Conservation (phyloP, 2,113 vertebrate genomes). For the Oceanodroma tethys region DNA sequence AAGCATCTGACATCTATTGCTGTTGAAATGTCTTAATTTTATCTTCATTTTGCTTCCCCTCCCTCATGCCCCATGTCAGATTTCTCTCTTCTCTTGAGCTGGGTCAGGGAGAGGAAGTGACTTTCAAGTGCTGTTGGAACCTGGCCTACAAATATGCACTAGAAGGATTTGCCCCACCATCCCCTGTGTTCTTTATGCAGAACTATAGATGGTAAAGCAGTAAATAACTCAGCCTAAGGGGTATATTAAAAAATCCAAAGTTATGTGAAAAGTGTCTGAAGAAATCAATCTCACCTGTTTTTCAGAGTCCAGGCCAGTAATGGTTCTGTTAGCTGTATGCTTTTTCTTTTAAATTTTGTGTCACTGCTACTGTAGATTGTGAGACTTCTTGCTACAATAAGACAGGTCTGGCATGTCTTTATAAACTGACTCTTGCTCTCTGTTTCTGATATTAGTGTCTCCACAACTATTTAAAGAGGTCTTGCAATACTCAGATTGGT, state of each 20-base stretch:
- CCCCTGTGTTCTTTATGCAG: background rate
- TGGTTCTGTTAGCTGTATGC: background rate
- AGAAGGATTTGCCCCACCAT: background rate
- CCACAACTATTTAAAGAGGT: background rate
- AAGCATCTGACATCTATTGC: background rate
- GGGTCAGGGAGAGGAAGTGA: background rate
- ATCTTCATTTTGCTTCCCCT: background rate
- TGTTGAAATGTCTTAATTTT: background rate
- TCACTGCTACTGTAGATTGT: background rate
- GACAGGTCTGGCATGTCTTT: background rate
- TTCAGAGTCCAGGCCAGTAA: background rate
- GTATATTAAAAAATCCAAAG: background rate
- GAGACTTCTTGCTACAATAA: background rate
- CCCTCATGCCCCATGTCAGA: background rate
- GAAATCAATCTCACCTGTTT: background rate
- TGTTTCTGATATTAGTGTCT: background rate
- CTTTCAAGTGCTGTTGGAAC: background rate
- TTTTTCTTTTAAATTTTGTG: background rate
- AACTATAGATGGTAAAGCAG: background rate
- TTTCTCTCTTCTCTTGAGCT: background rate
- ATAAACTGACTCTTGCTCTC: background rate
- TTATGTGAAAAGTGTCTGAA: background rate
- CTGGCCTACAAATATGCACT: background rate
- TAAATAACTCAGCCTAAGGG: background rate
- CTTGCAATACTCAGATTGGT: background rate